Evolutionary conservation across 30 jellyfish, hydroid and myxozoan species (phyloP), one percentile per base, ranked within the genome.

Genomic region (Calvadosia cruxmelitensis): DNA sequence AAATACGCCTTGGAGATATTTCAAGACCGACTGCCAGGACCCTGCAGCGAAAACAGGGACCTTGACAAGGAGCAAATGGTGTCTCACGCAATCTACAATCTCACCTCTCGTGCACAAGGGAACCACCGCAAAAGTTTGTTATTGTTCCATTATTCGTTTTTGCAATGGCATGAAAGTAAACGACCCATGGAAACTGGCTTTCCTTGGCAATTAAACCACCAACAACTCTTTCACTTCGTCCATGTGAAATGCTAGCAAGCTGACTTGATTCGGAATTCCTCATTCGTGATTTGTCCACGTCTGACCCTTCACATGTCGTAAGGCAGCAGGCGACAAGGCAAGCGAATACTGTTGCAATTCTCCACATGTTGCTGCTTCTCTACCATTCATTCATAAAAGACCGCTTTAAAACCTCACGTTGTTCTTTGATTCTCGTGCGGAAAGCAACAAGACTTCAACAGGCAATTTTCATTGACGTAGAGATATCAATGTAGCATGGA

Each of bases 61-160:
- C n/a, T n/a, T n/a, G n/a, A n/a, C n/a, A n/a, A n/a, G n/a, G n/a
- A n/a, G n/a, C n/a, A n/a, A n/a, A n/a, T n/a, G n/a, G n/a, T n/a
- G n/a, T n/a, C n/a, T n/a, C n/a, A n/a, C n/a, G n/a, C n/a, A n/a
- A n/a, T n/a, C n/a, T n/a, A n/a, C n/a, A n/a, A n/a, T n/a, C 83
- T 67, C 52, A 82, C 94, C 94, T 65, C 28, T 84, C 75, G 35
- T 82, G 94, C 0, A 82, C 73, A 23, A 82, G 83, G 27, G 94
- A 82, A 1, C 94, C 94, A 27, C 94, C 88, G 62, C 94, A 82
- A 63, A 82, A 82, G 64, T 82, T 82, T 25, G 94, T 82, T n/a
- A 82, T 72, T 26, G 94, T 71, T 24, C 94, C 94, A 57, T 82
- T 82, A 33, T 70, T 61, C 68, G 73, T 31, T 52, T 74, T 82